Percentiles rank a stretch among this genome's conserved stretches.
Evolutionary conservation across 1,140 invertebrate genomes (phyloP).

Genomic region (Phthorimaea operculella): DNA sequence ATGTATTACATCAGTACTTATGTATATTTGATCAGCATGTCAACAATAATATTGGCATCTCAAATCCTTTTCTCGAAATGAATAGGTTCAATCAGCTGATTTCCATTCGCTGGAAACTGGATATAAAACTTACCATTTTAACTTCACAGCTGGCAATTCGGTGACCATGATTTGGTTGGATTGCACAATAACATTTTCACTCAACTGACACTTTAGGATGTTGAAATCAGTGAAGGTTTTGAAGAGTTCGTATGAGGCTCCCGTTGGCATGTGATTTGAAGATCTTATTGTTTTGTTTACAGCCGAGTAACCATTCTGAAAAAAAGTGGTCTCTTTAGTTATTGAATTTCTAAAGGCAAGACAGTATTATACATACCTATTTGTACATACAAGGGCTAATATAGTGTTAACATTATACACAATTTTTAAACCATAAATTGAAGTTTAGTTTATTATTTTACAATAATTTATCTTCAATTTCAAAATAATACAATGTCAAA

Average conservation of each 20-base stretch:
- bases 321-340: conserved; percentile 7
- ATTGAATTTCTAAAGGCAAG: no score
- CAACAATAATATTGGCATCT: no score
- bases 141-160: conserved; percentile 31
- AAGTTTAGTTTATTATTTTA: no score
- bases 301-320: conserved; percentile 39
- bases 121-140: conserved; percentile 29
- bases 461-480: no score
- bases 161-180: conserved; percentile 33
- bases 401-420: no score
- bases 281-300: conserved; percentile 37
- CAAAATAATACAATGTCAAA: no score
- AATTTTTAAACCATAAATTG: no score
- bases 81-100: background rate
- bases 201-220: conserved; percentile 30
- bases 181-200: conserved; percentile 38
- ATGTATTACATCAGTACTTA: no score
- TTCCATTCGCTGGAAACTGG: conserved; percentile 8
- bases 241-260: conserved; percentile 30
- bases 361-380: no score
- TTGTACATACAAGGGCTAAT: no score
- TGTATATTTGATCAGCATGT: no score
- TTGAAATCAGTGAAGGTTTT: conserved; percentile 46
- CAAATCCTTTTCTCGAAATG: background rate
- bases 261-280: conserved; percentile 28